A percentile compares a stretch with the other conserved stretches of the same genome.
These are phyloP conservation scores for Lingula anatina DNA, from an alignment of 2,888 invertebrate genomes.

Conservation along the genomic window DNA sequence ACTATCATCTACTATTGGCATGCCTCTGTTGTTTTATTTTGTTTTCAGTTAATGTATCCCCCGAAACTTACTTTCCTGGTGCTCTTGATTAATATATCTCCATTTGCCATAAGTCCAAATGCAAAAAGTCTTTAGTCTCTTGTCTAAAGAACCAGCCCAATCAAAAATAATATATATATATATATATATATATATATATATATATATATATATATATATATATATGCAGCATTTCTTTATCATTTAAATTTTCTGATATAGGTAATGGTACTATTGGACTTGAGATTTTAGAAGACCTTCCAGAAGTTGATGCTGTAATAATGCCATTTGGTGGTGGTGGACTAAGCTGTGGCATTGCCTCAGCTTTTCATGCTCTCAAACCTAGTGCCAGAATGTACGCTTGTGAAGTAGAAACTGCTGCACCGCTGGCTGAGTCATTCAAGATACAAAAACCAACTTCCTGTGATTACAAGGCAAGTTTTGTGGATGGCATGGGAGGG, in stretches of 20 bases:
- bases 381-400: constrained; percentile 32
- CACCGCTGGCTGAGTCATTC: constrained; percentile 30
- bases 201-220: too few relatives aligned
- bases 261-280: constrained; percentile 46
- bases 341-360: constrained; percentile 35
- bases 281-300: constrained; percentile 42
- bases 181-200: too few relatives aligned
- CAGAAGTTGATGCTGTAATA: constrained; percentile 40
- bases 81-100: too few relatives aligned
- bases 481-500: constrained; percentile 47
- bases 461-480: constrained; percentile 26
- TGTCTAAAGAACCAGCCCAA: too few relatives aligned
- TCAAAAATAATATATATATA: too few relatives aligned
- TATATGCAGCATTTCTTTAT: too few relatives aligned
- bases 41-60: too few relatives aligned
- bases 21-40: too few relatives aligned
- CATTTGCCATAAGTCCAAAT: too few relatives aligned
- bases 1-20: too few relatives aligned
- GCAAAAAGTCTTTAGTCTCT: too few relatives aligned
- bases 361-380: constrained; percentile 30
- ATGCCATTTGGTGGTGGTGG: constrained; percentile 46
- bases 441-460: constrained; percentile 22
- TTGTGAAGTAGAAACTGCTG: constrained; percentile 40
- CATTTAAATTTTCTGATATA: constrained; percentile 14
- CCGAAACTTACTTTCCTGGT: too few relatives aligned